Base-by-base conservation (phyloP, 2,113 vertebrate species). In the Callospermophilus lateralis region DNA sequence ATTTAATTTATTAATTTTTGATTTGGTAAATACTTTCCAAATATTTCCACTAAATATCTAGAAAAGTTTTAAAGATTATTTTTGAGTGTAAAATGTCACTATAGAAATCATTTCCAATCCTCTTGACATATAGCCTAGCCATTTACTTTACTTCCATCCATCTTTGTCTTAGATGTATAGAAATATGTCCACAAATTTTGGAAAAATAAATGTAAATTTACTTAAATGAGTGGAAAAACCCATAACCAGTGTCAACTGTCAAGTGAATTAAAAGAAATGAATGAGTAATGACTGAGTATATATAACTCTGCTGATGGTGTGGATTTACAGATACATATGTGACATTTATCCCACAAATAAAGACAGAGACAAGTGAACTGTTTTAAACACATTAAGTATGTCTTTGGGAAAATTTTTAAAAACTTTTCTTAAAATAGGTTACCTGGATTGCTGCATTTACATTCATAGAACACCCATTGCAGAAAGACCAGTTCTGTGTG, bases 201-300 rank as follows among this genome's bases (percentile, higher is more conserved):
- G 84, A 48, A 95, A 98, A 97, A 81, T 96, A 95, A 92, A 96
- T 97, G 92, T 85, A 97, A 97, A 97, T 97, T 97, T 53, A 92
- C 95, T 95, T 97, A 96, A 97, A 97, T 96, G 93, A 97, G 28
- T 97, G 97, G 97, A 97, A 98, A 98, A 97, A 83, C 88, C 68
- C 32, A 80, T 80, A 98, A 96, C 84, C 65, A 68, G 28, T 97
- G 93, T 98, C 93, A 97, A 95, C 94, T 97, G 97, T 97, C 97
- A 97, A 95, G 89, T 77, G 77, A 95, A 96, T 95, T 95, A 97
- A 85, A 95, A 94, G 61, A 95, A 94, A 1, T 22, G 96, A 92
- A 78, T 98, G 94, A 97, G 26, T 90, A 94, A 98, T 97, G 94
- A 94, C 94, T 84, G 58, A 80, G n/a, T 83, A 93, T 96, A 85